phyloP scores from a whole-genome alignment of 2,797 vertebrate species.

The Phrynocephalus forsythii region DNA sequence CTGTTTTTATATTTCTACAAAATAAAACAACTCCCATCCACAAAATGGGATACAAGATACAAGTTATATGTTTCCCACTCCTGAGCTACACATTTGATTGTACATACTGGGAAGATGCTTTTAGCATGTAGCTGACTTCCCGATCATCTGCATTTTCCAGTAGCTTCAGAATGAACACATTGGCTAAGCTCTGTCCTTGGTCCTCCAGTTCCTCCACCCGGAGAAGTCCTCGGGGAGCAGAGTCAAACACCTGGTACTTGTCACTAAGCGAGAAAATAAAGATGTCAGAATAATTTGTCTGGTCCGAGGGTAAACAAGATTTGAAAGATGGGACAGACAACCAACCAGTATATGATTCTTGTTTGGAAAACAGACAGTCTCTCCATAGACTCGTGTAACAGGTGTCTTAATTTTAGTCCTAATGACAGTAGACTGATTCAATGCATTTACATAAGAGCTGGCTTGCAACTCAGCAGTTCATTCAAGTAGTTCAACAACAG shows the following conservation, averaged over 20 bases:
- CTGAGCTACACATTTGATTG: no score
- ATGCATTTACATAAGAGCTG: no score
- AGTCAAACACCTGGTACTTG: slow-evolving; percentile 94
- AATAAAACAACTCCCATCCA: no score
- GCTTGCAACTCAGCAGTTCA: no score
- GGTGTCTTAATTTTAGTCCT: background rate
- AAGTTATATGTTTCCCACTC: no score
- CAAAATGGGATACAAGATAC: no score
- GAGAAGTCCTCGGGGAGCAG: slow-evolving; percentile 90
- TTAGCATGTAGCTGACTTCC: slow-evolving; percentile 91
- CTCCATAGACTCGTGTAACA: background rate
- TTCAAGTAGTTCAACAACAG: no score
- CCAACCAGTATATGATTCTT: background rate
- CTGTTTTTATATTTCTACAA: no score
- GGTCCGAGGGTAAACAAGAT: background rate
- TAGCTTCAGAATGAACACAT: slow-evolving; percentile 90
- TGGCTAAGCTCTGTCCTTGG: slow-evolving; percentile 92
- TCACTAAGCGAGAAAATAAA: slow-evolving; percentile 77
- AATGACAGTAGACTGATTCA: no score
- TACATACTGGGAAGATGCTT: slow-evolving; percentile 92
- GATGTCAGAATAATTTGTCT: background rate
- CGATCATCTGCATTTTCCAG: slow-evolving; percentile 93
- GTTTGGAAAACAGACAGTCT: background rate
- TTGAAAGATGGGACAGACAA: slow-evolving; percentile 28
- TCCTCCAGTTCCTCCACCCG: slow-evolving; percentile 94